Conservation (phyloP, 2,797 vertebrate genomes). For the Chaenodraco wilsoni region DNA sequence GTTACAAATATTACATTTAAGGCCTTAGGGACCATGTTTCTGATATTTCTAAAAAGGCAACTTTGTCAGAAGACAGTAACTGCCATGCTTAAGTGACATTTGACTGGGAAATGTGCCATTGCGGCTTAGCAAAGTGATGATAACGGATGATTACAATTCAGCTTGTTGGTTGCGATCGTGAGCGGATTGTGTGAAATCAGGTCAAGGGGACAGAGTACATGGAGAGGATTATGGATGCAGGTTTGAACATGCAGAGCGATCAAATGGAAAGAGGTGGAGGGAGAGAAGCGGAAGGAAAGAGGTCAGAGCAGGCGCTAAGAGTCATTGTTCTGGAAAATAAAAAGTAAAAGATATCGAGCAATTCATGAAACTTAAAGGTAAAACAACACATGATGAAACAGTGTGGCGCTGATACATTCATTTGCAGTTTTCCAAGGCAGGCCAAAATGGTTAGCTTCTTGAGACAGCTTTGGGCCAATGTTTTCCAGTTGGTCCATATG, state of each 20-base stretch:
- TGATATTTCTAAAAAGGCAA: neutral
- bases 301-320: slow-evolving; percentile 18
- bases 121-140: slow-evolving; percentile 43
- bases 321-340: neutral
- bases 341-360: neutral
- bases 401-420: neutral
- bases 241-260: slow-evolving; percentile 59
- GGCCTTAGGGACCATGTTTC: neutral
- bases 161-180: slow-evolving; percentile 31
- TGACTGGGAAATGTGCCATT: slow-evolving; percentile 22
- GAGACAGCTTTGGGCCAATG: slow-evolving; percentile 20
- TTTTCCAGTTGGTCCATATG: slow-evolving; percentile 47
- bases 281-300: slow-evolving; percentile 13
- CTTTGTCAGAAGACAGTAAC: neutral
- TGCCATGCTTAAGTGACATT: slow-evolving; percentile 41
- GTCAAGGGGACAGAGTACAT: slow-evolving; percentile 49
- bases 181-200: slow-evolving; percentile 73
- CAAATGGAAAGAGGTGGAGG: slow-evolving; percentile 44
- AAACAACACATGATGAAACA: neutral
- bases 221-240: slow-evolving; percentile 65
- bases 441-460: slow-evolving; percentile 24
- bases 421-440: slow-evolving; percentile 13
- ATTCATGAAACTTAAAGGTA: neutral
- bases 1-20: slow-evolving; percentile 8
- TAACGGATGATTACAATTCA: slow-evolving; percentile 73